Percentiles rank a stretch among this genome's conserved stretches.
Conservation (phyloP, 2,797 vertebrate genomes). For the Hypotaenidia philippensis region DNA sequence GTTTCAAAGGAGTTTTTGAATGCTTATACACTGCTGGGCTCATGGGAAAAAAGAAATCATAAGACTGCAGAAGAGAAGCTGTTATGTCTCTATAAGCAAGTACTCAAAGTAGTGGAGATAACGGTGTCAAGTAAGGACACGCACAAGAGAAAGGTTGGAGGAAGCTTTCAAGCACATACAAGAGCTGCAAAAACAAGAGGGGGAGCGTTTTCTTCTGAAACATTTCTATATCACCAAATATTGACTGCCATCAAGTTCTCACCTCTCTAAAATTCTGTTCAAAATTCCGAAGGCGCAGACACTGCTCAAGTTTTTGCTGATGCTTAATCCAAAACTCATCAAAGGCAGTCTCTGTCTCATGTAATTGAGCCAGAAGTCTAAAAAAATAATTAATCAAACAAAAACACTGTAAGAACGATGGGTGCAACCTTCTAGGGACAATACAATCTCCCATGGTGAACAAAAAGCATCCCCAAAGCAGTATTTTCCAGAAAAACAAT, state of each 20-base stretch:
- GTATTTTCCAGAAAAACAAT: not conserved
- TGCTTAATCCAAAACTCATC: constrained; percentile 97
- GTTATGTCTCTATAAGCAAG: not conserved
- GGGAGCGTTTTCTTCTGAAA: not conserved
- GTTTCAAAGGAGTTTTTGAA: constrained; percentile 43
- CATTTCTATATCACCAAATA: not conserved
- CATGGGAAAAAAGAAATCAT: not conserved
- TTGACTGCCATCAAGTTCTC: constrained; percentile 46
- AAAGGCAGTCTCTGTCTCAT: constrained; percentile 93
- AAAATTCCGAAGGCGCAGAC: constrained; percentile 92
- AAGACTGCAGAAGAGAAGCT: not conserved
- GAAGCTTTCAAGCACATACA: not conserved
- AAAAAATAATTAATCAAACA: not conserved
- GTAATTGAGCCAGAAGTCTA: constrained; percentile 90
- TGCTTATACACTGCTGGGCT: not conserved
- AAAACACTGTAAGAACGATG: not conserved
- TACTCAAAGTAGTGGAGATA: not conserved
- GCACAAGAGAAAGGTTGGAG: not conserved
- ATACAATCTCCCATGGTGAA: not conserved
- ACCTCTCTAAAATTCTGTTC: constrained; percentile 96
- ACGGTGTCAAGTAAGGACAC: not conserved
- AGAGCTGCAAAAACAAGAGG: not conserved
- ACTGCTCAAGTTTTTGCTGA: constrained; percentile 94
- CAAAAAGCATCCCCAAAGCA: not conserved
- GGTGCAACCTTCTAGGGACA: constrained; percentile 7